Evolutionary conservation across 2,888 invertebrate genomes (phyloP), one percentile per base, ranked within the genome.

Genomic region (Sycophila texana): DNA sequence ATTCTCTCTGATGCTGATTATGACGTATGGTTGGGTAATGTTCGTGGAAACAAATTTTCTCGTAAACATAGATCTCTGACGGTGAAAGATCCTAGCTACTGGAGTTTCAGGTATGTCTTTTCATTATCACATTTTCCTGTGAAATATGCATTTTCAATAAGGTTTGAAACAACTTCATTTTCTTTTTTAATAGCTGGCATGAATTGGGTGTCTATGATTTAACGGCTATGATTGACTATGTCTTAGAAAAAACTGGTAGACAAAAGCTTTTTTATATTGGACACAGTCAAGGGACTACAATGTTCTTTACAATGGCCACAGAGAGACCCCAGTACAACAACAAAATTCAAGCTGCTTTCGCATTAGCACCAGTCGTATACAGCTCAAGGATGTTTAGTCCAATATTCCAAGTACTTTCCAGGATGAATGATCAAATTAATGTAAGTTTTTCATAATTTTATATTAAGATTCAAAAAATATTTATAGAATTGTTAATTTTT

Each of bases 1-100:
- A 91, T 91, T 89, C 92, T 92, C 49, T 88, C 91, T 3, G 94
- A 95, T 84, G 91, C 91, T 84, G 94, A 94, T n/a, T 95, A 93
- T 83, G 95, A 95, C 82, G 95, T 95, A 0, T 97, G 97, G 97
- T 90, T 97, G 91, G 95, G 95, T 0, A 97, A 97, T 87, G 93
- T 93, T 16, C 93, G 97, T 4, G 97, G 97, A 12, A 96, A 94
- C 86, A 92, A 91, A 49, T 95, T 94, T 87, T 93, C 94, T 0
- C 91, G 92, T 18, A 49, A 47, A 26, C 76, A 76, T 16, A 57
- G 26, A 57, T 2, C 4, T 14, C 57, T 47, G 14, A 65, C 63
- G n/a, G 26, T 47, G 0, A 22, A 70, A 7, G 82, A 83, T 94
- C 92, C 91, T 92, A 93, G 84, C 92, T 94, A 86, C 93, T 93